A percentile compares a stretch with the other conserved stretches of the same genome.
phyloP scores from a whole-genome alignment of 2,797 vertebrate species.

The Anas flavirostris region DNA sequence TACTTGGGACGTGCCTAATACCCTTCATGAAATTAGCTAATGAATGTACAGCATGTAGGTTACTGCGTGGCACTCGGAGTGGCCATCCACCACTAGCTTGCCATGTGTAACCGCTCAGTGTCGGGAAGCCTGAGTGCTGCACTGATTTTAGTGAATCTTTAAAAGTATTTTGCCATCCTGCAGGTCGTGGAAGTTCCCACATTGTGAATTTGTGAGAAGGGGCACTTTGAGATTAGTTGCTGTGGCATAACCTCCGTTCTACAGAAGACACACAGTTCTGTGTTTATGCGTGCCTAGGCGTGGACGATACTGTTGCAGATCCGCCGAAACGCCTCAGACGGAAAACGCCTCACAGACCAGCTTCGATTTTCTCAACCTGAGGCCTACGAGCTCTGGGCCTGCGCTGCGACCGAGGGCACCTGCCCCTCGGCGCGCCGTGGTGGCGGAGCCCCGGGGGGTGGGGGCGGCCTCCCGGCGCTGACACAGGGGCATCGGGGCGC shows the following conservation, averaged over 20 bases:
- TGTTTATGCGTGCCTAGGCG: fast-evolving
- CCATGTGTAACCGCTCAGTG: fast-evolving
- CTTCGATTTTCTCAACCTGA: fast-evolving
- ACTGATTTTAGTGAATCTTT: background rate
- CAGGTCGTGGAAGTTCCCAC: fast-evolving
- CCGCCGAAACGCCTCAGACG: fast-evolving
- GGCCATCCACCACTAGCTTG: fast-evolving
- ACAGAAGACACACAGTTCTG: fast-evolving
- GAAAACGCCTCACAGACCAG: fast-evolving
- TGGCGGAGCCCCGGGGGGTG: too few relatives aligned
- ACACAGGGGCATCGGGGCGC: too few relatives aligned
- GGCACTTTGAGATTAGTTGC: fast-evolving
- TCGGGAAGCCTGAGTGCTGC: fast-evolving
- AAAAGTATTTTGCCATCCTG: background rate
- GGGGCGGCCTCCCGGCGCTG: too few relatives aligned
- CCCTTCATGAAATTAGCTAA: background rate
- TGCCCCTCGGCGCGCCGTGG: too few relatives aligned
- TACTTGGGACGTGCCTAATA: background rate
- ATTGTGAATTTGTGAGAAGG: fast-evolving
- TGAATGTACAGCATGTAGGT: background rate
- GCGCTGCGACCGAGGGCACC: fast-evolving
- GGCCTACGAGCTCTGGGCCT: background rate
- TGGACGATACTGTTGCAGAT: fast-evolving
- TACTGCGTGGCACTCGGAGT: background rate
- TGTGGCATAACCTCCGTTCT: background rate